These are phyloP conservation scores for Neoscelio sp. DNA, from an alignment of 2,888 invertebrate species.

Conservation along the genomic window DNA sequence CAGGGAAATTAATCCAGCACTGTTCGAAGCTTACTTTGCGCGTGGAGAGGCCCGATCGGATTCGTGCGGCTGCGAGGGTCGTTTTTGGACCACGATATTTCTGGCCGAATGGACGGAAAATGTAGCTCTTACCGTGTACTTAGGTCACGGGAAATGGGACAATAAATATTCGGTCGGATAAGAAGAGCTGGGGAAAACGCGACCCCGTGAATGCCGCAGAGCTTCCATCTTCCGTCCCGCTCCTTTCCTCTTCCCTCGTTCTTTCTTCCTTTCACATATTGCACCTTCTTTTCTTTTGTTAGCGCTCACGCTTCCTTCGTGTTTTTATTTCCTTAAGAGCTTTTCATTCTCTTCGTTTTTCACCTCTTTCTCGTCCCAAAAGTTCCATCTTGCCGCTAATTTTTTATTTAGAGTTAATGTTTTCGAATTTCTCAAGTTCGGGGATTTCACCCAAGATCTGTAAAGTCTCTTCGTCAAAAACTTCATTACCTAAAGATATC, in stretches of 20 bases:
- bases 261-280: conserved; percentile 33
- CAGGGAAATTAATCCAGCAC: too few relatives aligned
- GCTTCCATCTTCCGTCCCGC: neutral
- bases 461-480: too few relatives aligned
- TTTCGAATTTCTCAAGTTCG: too few relatives aligned
- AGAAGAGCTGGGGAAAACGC: conserved; percentile 55
- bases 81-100: conserved; percentile 63
- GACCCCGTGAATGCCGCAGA: conserved; percentile 32
- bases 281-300: too few relatives aligned
- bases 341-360: conserved; percentile 8
- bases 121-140: conserved; percentile 75
- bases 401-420: too few relatives aligned
- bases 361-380: neutral
- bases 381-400: too few relatives aligned
- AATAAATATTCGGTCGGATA: conserved; percentile 76
- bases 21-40: conserved; percentile 31
- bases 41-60: conserved; percentile 58
- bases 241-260: conserved; percentile 10
- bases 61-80: conserved; percentile 32
- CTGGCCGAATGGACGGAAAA: conserved; percentile 71
- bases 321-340: conserved; percentile 31
- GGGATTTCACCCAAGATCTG: too few relatives aligned
- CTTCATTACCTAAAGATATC: too few relatives aligned
- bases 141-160: conserved; percentile 74
- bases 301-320: conserved; percentile 5